Evolutionary conservation across 2,888 invertebrate species (phyloP).

Genomic region (Melinaea menophilus): DNA sequence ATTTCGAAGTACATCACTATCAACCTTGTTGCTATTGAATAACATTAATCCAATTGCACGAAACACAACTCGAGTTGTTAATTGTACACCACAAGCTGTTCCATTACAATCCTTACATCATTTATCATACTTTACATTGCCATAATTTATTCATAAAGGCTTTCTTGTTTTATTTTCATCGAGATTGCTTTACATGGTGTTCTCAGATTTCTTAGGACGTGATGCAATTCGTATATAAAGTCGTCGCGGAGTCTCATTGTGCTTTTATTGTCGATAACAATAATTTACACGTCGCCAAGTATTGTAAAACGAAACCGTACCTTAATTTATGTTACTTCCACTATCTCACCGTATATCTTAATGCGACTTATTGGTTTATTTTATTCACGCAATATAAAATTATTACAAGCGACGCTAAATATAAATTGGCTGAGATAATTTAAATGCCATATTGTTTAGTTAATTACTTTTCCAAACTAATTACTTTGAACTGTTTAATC

Average conservation of each 20-base stretch:
- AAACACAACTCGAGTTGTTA: slow-evolving; percentile 41
- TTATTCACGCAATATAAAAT: slow-evolving; percentile 2
- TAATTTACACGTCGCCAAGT: slow-evolving; percentile 73
- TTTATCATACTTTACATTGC: slow-evolving; percentile 76
- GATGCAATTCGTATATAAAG: slow-evolving; percentile 65
- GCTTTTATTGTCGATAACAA: slow-evolving; percentile 68
- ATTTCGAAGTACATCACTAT: slow-evolving; percentile 35
- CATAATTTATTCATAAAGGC: slow-evolving; percentile 72
- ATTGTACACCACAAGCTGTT: slow-evolving; percentile 64
- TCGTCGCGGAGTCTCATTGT: slow-evolving; percentile 59
- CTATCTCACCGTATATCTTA: slow-evolving; percentile 41
- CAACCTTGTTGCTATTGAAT: slow-evolving; percentile 30
- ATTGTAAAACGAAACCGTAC: slow-evolving; percentile 58
- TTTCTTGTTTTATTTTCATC: slow-evolving; percentile 66
- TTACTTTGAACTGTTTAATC: slow-evolving; percentile 9
- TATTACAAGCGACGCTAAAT: not conserved
- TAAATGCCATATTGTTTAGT: slow-evolving; percentile 6
- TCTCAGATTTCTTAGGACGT: slow-evolving; percentile 72
- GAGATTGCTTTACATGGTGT: slow-evolving; percentile 67
- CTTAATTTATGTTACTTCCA: slow-evolving; percentile 53
- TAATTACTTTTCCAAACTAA: too few species aligned
- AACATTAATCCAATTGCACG: slow-evolving; percentile 29
- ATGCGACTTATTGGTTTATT: slow-evolving; percentile 44
- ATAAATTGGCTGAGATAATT: not conserved
- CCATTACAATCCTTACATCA: slow-evolving; percentile 72